Conservation (phyloP, 1,140 invertebrate species). For the Pemphigus obesinymphae region DNA sequence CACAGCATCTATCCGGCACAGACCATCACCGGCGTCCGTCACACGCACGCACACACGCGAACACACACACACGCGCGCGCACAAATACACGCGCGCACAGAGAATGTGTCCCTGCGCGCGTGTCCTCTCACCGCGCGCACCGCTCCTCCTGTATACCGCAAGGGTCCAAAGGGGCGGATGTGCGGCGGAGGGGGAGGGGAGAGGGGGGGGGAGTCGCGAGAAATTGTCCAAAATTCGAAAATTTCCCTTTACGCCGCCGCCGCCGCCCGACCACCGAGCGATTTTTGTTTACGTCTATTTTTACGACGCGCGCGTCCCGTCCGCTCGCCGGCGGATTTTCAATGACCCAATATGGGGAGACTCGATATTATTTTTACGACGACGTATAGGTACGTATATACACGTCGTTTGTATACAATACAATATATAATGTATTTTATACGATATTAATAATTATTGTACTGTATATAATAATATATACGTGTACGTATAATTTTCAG, state of each 20-base stretch:
- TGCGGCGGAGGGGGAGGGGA: neutral
- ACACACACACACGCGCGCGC: neutral
- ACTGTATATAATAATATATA: too few species aligned
- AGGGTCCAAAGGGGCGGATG: too few species aligned
- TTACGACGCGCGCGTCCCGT: neutral
- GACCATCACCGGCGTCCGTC: too few species aligned
- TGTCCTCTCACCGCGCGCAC: neutral
- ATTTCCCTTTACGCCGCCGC: neutral
- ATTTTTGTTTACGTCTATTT: slow-evolving; percentile 25
- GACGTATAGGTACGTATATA: too few species aligned
- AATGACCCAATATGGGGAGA: neutral
- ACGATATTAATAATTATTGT: too few species aligned
- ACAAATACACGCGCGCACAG: neutral
- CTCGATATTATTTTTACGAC: neutral
- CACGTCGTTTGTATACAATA: too few species aligned
- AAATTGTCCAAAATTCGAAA: slow-evolving; percentile 16
- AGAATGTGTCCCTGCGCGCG: neutral
- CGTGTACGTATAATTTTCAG: too few species aligned
- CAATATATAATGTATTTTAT: too few species aligned
- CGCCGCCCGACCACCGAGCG: neutral
- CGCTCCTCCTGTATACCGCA: too few species aligned
- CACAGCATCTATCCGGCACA: too few species aligned
- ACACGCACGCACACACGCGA: too few species aligned
- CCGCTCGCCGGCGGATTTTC: neutral
- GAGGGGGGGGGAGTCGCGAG: neutral